A percentile compares a stretch with the other conserved stretches of the same genome.
Evolutionary conservation across 2,113 vertebrate genomes (phyloP).

Genomic region (Antennarius striatus): DNA sequence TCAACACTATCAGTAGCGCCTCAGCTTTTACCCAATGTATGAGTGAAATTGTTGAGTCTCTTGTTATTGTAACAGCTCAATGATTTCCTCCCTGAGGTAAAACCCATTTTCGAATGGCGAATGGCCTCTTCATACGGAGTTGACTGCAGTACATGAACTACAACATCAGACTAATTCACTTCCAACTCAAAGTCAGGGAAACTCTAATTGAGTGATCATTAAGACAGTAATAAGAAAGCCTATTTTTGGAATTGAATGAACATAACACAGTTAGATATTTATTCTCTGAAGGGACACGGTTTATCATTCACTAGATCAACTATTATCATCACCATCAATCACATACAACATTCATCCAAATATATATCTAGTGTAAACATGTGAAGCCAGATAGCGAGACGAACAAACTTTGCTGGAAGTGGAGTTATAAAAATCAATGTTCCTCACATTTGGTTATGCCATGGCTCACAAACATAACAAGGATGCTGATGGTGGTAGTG

Average conservation of each 20-base stretch:
- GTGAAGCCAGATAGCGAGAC: conserved; percentile 2
- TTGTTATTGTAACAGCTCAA: conserved; percentile 29
- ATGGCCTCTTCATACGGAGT: conserved; percentile 51
- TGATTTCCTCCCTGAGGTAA: conserved; percentile 47
- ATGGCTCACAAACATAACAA: conserved; percentile 68
- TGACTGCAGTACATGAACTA: conserved; percentile 36
- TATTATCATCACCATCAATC: conserved; percentile 17
- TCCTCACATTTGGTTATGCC: conserved; percentile 51
- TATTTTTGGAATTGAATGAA: conserved; percentile 40
- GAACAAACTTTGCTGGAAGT: conserved; percentile 31
- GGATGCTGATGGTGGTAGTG: conserved; percentile 43
- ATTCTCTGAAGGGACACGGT: conserved; percentile 11
- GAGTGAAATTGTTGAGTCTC: conserved; percentile 22
- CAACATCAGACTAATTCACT: conserved; percentile 42
- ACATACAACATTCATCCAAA: conserved; percentile 16
- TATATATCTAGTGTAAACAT: conserved; percentile 11
- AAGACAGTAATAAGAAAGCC: conserved; percentile 39
- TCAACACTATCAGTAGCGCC: no score
- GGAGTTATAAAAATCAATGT: conserved; percentile 63
- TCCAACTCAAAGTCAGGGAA: conserved; percentile 44
- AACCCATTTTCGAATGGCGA: conserved; percentile 42
- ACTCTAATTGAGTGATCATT: conserved; percentile 53
- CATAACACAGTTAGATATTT: conserved; percentile 29
- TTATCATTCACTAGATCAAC: conserved; percentile 33
- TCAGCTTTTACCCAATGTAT: conserved; percentile 1